These are phyloP conservation scores for Tychaedon coryphoeus DNA, from an alignment of 2,113 vertebrate species.

Conservation along the genomic window DNA sequence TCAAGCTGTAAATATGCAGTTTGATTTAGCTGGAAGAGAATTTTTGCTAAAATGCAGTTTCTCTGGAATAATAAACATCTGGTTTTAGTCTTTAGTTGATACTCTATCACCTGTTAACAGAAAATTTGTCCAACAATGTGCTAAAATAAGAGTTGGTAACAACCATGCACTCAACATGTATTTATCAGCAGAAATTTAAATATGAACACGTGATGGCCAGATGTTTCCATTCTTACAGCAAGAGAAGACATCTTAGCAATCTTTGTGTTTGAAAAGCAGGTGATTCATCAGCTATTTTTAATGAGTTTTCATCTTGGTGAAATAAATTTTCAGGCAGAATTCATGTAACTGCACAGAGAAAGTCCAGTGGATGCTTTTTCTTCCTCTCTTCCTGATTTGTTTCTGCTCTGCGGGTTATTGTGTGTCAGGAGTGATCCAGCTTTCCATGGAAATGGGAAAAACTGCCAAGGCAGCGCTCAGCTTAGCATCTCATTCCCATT, in stretches of 20 bases:
- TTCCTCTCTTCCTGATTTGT: background rate
- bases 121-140: background rate
- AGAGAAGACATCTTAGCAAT: background rate
- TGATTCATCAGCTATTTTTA: background rate
- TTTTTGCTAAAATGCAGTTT: background rate
- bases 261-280: background rate
- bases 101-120: background rate
- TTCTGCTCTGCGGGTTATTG: background rate
- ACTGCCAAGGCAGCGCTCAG: background rate
- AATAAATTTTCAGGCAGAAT: background rate
- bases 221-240: background rate
- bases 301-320: background rate
- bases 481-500: background rate
- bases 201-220: background rate
- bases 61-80: background rate
- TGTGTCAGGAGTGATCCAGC: background rate
- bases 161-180: background rate
- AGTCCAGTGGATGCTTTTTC: too few species aligned
- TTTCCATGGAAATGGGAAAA: background rate
- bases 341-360: background rate
- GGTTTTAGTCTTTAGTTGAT: background rate
- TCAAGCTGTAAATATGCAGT: background rate
- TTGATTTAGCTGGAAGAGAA: background rate
- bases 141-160: background rate
- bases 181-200: background rate